These are phyloP conservation scores for Semicossyphus pulcher DNA, from an alignment of 2,113 vertebrate genomes.

Conservation along the genomic window DNA sequence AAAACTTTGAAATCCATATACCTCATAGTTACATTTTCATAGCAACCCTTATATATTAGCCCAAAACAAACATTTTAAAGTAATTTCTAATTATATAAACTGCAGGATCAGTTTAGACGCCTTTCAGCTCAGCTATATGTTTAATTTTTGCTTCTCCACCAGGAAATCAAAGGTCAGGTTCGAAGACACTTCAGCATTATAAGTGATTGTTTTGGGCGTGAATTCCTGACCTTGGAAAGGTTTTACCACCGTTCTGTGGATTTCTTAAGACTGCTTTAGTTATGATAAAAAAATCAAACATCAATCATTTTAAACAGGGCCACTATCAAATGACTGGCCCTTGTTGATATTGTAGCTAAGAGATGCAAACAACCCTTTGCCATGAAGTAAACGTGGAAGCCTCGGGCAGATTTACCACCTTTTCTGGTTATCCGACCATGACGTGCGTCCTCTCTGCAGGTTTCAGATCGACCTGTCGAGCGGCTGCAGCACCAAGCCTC, in stretches of 20 bases:
- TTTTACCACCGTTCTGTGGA: too few species aligned
- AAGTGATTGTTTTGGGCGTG: too few species aligned
- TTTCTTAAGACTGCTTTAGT: too few species aligned
- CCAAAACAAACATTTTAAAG: neutral
- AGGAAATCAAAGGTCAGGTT: conserved; percentile 5
- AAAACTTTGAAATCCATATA: neutral
- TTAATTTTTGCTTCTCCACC: neutral
- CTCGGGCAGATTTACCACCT: neutral
- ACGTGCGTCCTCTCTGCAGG: conserved; percentile 68
- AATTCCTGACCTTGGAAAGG: too few species aligned
- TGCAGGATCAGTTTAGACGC: neutral
- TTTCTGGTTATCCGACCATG: neutral
- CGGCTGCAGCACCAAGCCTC: conserved; percentile 91
- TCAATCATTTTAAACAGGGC: neutral
- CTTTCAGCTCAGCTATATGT: neutral
- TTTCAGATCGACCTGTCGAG: conserved; percentile 95
- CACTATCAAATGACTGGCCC: neutral
- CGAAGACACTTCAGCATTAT: neutral
- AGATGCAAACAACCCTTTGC: neutral
- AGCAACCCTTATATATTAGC: too few species aligned
- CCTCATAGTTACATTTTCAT: too few species aligned
- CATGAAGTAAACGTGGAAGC: too few species aligned
- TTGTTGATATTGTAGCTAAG: neutral
- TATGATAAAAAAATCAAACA: too few species aligned
- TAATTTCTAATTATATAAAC: neutral